phyloP scores from a whole-genome alignment of 2,888 invertebrate genomes.

The Drosophila merina region DNA sequence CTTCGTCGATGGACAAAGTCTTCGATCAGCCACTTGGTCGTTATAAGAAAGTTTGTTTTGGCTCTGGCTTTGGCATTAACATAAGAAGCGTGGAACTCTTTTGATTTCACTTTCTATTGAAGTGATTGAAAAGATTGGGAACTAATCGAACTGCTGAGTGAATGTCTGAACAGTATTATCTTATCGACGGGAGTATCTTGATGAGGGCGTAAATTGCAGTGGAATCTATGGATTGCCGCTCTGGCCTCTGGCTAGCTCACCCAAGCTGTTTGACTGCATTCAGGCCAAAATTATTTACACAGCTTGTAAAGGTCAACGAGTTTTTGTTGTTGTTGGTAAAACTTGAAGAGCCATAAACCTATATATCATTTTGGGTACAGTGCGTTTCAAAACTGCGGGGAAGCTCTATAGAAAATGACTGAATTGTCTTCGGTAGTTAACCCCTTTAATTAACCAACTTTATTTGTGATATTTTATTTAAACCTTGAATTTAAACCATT shows the following conservation, averaged over 20 bases:
- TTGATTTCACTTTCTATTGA: conserved; percentile 63
- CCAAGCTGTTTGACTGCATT: conserved; percentile 47
- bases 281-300: conserved; percentile 46
- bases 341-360: conserved; percentile 53
- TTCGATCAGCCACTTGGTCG: conserved; percentile 17
- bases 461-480: neutral
- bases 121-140: conserved; percentile 27
- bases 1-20: neutral
- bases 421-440: neutral
- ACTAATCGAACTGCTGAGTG: conserved; percentile 3
- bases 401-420: neutral
- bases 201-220: conserved; percentile 5
- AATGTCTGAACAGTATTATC: conserved; percentile 23
- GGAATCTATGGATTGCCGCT: conserved; percentile 1
- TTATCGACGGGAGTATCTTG: conserved; percentile 12
- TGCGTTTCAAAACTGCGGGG: conserved; percentile 19
- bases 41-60: conserved; percentile 31
- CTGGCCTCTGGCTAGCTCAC: conserved; percentile 31
- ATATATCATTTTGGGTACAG: conserved; percentile 40
- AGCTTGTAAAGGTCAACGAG: conserved; percentile 72
- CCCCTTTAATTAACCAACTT: neutral
- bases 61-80: conserved; percentile 46
- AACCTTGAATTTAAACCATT: neutral
- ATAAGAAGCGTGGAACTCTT: conserved; percentile 59
- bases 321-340: conserved; percentile 50